Percentiles rank a stretch among this genome's conserved stretches.
Conservation (phyloP, 2,797 vertebrate species). For the Acipenser oxyrinchus region DNA sequence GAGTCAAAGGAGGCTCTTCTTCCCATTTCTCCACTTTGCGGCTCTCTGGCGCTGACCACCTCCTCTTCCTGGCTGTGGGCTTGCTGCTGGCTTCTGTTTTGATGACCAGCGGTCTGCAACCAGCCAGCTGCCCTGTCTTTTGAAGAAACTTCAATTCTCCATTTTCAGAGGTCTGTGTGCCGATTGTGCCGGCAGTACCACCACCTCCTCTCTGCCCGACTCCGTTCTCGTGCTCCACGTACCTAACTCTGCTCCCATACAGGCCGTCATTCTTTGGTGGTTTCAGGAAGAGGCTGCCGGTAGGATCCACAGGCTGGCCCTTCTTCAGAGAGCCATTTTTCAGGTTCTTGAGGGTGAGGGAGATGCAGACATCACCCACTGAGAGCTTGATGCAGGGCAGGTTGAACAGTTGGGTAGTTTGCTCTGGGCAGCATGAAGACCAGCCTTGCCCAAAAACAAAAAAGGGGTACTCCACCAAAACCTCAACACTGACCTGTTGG, state of each 20-base stretch:
- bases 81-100: slow-evolving; percentile 61
- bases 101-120: slow-evolving; percentile 43
- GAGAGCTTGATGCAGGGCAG: slow-evolving; percentile 94
- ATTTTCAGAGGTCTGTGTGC: slow-evolving; percentile 67
- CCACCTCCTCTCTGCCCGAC: slow-evolving; percentile 66
- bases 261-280: slow-evolving; percentile 65
- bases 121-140: slow-evolving; percentile 59
- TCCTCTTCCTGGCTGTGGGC: slow-evolving; percentile 77
- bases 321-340: slow-evolving; percentile 93
- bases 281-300: slow-evolving; percentile 72
- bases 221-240: slow-evolving; percentile 83
- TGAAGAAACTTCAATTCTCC: slow-evolving; percentile 79
- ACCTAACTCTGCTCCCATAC: slow-evolving; percentile 64
- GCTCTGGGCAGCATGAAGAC: slow-evolving; percentile 95
- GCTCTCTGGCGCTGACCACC: slow-evolving; percentile 95
- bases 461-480: slow-evolving; percentile 95
- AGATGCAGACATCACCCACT: slow-evolving; percentile 97
- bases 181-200: slow-evolving; percentile 24
- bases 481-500: slow-evolving; percentile 91
- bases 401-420: slow-evolving; percentile 92
- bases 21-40: slow-evolving; percentile 88
- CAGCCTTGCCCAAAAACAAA: slow-evolving; percentile 98
- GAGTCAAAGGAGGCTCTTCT: slow-evolving; percentile 86
- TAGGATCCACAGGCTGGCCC: slow-evolving; percentile 69
- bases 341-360: slow-evolving; percentile 93